Evolutionary conservation across 2,113 vertebrate species (phyloP).

Genomic region (Hyaena hyaena): DNA sequence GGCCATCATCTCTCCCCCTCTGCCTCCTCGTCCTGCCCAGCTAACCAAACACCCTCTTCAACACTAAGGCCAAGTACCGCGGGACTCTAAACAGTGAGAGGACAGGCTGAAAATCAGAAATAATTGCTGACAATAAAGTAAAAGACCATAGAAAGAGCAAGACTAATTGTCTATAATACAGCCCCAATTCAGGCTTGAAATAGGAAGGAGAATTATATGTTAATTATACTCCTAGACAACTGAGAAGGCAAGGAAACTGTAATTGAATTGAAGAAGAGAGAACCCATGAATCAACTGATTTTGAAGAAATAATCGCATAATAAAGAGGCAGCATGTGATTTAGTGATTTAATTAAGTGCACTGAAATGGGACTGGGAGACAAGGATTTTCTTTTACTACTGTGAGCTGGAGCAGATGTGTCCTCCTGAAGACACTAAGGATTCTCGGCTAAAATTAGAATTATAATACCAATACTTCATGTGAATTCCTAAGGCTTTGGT

Average conservation of each 20-base stretch:
- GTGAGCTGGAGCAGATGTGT: neutral
- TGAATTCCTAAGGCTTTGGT: neutral
- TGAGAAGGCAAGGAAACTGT: slow-evolving; percentile 45
- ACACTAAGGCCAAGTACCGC: neutral
- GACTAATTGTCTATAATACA: neutral
- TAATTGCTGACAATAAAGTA: neutral
- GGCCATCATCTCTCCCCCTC: neutral
- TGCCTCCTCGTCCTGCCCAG: neutral
- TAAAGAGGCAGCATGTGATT: slow-evolving; percentile 5
- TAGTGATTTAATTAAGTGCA: slow-evolving; percentile 54
- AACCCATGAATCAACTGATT: slow-evolving; percentile 56
- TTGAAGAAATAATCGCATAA: slow-evolving; percentile 66
- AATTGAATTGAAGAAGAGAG: slow-evolving; percentile 59
- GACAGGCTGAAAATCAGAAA: neutral
- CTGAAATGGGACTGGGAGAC: neutral
- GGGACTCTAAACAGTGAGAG: neutral
- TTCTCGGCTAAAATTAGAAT: neutral
- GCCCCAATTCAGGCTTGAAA: neutral
- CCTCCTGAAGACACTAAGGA: neutral
- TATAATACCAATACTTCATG: neutral
- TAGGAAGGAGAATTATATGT: neutral
- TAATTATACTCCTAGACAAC: slow-evolving; percentile 45
- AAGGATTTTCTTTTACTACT: neutral
- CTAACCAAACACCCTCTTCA: neutral
- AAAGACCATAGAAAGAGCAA: neutral